phyloP scores from a whole-genome alignment of 2,113 vertebrate genomes.

The Callopanchax toddi region DNA sequence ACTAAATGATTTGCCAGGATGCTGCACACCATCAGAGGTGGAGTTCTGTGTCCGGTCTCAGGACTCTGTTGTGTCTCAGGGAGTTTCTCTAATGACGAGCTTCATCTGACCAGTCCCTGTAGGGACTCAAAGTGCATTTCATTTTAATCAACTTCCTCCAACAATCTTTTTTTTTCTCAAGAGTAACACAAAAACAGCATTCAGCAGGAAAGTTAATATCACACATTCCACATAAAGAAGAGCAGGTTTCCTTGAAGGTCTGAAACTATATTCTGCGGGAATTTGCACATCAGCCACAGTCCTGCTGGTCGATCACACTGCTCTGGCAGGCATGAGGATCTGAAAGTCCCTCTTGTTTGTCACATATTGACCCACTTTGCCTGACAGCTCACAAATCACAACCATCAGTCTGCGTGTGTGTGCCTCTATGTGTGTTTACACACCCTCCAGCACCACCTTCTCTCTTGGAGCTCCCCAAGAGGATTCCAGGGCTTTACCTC shows the following conservation, averaged over 20 bases:
- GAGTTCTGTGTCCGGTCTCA: conserved; percentile 13
- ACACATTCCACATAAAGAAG: conserved; percentile 11
- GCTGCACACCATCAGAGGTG: conserved; percentile 32
- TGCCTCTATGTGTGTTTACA: conserved; percentile 53
- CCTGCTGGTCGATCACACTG: conserved; percentile 45
- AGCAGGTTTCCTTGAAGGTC: not conserved
- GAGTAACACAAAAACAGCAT: conserved; percentile 9
- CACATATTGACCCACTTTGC: conserved; percentile 74
- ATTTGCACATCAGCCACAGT: conserved; percentile 24
- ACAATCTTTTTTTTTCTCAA: conserved; percentile 17
- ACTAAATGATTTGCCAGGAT: conserved; percentile 48
- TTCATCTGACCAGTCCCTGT: conserved; percentile 23
- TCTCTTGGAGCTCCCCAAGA: conserved; percentile 52
- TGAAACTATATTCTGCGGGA: conserved; percentile 25
- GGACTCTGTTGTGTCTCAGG: conserved; percentile 23
- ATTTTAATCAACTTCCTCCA: conserved; percentile 14
- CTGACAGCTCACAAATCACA: conserved; percentile 65
- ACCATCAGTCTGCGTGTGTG: conserved; percentile 43
- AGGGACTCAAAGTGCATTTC: conserved; percentile 17
- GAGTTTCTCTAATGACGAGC: conserved; percentile 31
- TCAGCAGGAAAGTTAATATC: conserved; percentile 27
- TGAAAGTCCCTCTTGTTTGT: conserved; percentile 67
- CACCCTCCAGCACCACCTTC: conserved; percentile 51
- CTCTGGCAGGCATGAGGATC: conserved; percentile 45
- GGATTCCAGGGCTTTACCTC: conserved; percentile 71